Evolutionary conservation across 2,113 vertebrate species (phyloP), one percentile per base, ranked within the genome.

Genomic region (Rana temporaria): DNA sequence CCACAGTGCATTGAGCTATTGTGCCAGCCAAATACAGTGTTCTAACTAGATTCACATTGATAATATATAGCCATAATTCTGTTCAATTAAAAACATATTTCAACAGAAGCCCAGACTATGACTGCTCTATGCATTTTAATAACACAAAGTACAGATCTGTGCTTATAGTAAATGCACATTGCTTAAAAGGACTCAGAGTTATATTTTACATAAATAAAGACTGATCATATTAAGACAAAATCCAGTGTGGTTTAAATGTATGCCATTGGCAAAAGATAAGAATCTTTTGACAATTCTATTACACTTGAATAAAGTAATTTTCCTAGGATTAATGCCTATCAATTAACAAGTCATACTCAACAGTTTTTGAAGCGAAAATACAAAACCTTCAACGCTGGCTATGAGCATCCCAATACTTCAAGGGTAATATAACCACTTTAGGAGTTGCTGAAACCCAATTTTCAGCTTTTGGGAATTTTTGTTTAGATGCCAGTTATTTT

Each of bases 71-170:
- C 85, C 87, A 89, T 87, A 88, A 91, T 91, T 91, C 90, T 87
- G 87, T 90, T 91, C 92, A 91, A 92, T 91, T 93, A 92, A 93
- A 92, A 92, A 87, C 91, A 90, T 91, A 93, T 93, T 92, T 92
- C 90, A 92, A 86, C 81, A 87, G 87, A 88, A 90, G 89, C 89
- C 68, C 82, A 85, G 86, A 84, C 85, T 89, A 89, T 89, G 87
- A 87, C 73, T 73, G 81, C 84, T 86, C 86, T 84, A 85, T 89
- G 90, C 86, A 88, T 92, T 92, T 91, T 91, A 92, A 91, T 92
- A 90, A 89, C 63, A 85, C 77, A 60, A 89, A 88, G 86, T 85
- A 86, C 66, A 77, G 85, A 87, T 85, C 67, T 89, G 84, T 85
- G 87, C 87, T 84, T 84, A 86, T 86, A 88, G 85, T 90, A 89